Conservation (phyloP, 2,113 vertebrate genomes). For the Amphiprion percula region DNA sequence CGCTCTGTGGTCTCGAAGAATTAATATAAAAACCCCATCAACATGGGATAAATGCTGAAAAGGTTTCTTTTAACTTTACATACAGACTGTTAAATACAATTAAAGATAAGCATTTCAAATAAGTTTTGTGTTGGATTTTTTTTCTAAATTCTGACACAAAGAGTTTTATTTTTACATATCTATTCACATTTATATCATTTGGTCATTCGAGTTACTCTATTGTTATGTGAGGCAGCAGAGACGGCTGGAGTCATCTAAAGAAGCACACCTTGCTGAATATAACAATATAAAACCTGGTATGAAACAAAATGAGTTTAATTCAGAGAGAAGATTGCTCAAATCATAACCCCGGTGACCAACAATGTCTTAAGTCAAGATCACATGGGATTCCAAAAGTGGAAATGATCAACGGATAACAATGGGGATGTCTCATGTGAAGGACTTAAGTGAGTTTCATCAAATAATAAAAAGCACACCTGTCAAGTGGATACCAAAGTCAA, state of each 20-base stretch:
- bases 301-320: conserved; percentile 9
- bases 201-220: conserved; percentile 1
- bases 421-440: background rate
- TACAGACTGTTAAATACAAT: too few species aligned
- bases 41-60: too few species aligned
- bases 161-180: background rate
- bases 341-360: background rate
- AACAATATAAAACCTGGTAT: background rate
- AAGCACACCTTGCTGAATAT: background rate
- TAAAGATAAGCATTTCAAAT: too few species aligned
- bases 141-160: background rate
- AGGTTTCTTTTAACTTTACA: too few species aligned
- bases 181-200: background rate
- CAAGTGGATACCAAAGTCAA: conserved; percentile 5
- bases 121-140: too few species aligned
- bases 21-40: too few species aligned
- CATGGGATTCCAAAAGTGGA: background rate
- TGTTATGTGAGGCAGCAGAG: background rate
- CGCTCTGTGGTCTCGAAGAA: too few species aligned
- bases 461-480: background rate
- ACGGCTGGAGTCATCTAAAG: background rate
- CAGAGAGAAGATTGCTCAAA: background rate
- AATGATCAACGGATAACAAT: background rate
- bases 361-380: background rate
- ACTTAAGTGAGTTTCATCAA: background rate